A percentile compares a stretch with the other conserved stretches of the same genome.
phyloP scores from a whole-genome alignment of 2,888 invertebrate species.

The Lepidonotus clava region DNA sequence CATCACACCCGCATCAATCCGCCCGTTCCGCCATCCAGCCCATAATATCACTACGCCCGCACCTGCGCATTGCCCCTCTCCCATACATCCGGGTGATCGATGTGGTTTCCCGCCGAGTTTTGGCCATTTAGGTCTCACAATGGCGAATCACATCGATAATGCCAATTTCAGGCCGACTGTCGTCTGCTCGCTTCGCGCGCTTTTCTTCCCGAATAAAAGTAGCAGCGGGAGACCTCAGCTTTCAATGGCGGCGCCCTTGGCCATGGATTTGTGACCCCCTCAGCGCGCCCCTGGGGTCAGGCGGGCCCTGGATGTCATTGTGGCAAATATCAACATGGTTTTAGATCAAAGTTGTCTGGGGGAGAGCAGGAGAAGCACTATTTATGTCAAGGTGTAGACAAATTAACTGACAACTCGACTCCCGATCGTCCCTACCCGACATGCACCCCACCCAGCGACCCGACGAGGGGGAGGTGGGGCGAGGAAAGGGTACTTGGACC shows the following conservation, averaged over 20 bases:
- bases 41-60: conserved; percentile 24
- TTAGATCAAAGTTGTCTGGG: conserved; percentile 20
- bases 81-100: background rate
- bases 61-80: background rate
- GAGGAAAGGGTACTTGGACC: too few relatives aligned
- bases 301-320: conserved; percentile 20
- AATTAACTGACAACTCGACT: conserved; percentile 45
- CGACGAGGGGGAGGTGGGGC: background rate
- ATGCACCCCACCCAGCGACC: background rate
- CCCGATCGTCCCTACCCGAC: background rate
- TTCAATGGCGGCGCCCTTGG: conserved; percentile 43
- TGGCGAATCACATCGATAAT: conserved; percentile 44
- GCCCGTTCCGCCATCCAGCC: conserved; percentile 37
- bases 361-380: background rate
- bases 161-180: conserved; percentile 34
- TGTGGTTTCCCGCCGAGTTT: conserved; percentile 39
- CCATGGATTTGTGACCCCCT: conserved; percentile 44
- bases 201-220: conserved; percentile 13
- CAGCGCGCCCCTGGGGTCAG: background rate
- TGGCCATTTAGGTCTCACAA: conserved; percentile 38
- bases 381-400: conserved; percentile 37
- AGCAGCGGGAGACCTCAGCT: conserved; percentile 27
- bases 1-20: conserved; percentile 47
- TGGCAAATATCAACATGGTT: conserved; percentile 41
- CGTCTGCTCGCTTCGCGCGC: conserved; percentile 29